phyloP scores from a whole-genome alignment of 2,797 vertebrate genomes.

The Leuciscus waleckii region DNA sequence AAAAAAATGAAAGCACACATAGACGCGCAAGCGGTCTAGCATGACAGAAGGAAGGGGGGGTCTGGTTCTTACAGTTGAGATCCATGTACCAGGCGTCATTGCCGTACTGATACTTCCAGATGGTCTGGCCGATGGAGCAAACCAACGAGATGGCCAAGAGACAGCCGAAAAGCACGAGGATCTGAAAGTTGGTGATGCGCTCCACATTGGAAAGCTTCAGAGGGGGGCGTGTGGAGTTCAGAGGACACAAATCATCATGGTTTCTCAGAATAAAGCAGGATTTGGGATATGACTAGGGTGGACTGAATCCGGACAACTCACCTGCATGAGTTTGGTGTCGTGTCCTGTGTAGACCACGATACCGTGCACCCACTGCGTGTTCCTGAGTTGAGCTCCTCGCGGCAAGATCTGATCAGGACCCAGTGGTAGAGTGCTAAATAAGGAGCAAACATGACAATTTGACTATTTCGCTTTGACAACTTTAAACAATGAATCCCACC shows the following conservation, averaged over 20 bases:
- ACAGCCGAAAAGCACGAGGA: constrained; percentile 96
- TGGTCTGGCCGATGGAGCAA: constrained; percentile 94
- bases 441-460: constrained; percentile 4
- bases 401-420: constrained; percentile 97
- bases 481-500: background rate
- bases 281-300: background rate
- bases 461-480: background rate
- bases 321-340: constrained; percentile 99
- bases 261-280: background rate
- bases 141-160: constrained; percentile 96
- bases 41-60: constrained; percentile 44
- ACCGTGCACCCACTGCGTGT: constrained; percentile 97
- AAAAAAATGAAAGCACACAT: constrained; percentile 76
- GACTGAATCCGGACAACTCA: constrained; percentile 61
- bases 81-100: constrained; percentile 97
- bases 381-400: constrained; percentile 95
- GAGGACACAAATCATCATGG: constrained; percentile 3
- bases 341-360: constrained; percentile 98
- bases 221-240: constrained; percentile 96
- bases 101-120: constrained; percentile 93
- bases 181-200: constrained; percentile 98
- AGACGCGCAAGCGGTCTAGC: constrained; percentile 66
- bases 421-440: constrained; percentile 86
- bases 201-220: constrained; percentile 99
- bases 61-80: constrained; percentile 91